Evolutionary conservation across 2,113 vertebrate genomes (phyloP).

Genomic region (Boleophthalmus pectinirostris): DNA sequence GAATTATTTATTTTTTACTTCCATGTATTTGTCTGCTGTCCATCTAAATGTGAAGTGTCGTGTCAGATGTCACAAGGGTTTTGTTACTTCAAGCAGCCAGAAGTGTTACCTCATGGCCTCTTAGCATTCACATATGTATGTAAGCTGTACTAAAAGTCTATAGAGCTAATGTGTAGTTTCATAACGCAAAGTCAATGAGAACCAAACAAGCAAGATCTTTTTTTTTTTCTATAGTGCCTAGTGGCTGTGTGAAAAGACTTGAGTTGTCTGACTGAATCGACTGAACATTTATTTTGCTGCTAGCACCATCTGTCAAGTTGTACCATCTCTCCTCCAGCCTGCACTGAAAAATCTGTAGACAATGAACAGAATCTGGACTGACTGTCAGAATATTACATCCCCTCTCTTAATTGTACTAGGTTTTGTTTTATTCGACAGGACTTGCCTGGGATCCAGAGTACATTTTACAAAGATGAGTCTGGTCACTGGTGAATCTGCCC

Average conservation of each 20-base stretch:
- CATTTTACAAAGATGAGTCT: too few relatives aligned
- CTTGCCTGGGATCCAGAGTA: not conserved
- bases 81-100: not conserved
- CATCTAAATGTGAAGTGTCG: constrained; percentile 36
- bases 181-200: not conserved
- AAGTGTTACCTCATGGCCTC: constrained; percentile 21
- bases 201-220: not conserved
- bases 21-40: constrained; percentile 27
- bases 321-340: not conserved
- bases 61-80: constrained; percentile 23
- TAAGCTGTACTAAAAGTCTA: not conserved
- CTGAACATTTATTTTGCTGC: not conserved
- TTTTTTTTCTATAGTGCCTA: constrained; percentile 1
- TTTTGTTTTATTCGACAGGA: not conserved
- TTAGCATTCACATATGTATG: not conserved
- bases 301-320: not conserved
- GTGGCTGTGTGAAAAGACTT: constrained; percentile 1
- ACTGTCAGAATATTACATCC: not conserved
- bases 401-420: not conserved
- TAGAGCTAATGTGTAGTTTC: constrained; percentile 5
- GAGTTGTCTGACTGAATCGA: not conserved
- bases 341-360: not conserved
- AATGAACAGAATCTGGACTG: not conserved
- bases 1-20: constrained; percentile 70
- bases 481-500: too few relatives aligned